These are phyloP conservation scores for Distichodus sexfasciatus DNA, from an alignment of 2,797 vertebrate genomes.

Conservation along the genomic window DNA sequence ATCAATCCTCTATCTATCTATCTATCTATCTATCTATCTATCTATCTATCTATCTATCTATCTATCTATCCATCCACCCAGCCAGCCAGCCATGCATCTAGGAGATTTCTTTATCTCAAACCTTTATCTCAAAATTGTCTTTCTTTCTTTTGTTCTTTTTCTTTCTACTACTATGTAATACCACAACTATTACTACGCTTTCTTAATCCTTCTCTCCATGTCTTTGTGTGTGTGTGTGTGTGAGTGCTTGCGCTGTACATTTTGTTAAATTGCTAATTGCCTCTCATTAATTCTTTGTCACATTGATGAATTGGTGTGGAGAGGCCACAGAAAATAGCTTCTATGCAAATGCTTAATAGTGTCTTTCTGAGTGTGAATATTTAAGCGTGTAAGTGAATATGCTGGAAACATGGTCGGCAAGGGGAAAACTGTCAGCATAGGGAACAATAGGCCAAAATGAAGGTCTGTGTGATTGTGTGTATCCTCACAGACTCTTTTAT, in stretches of 20 bases:
- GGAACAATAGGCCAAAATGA: background rate
- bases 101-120: background rate
- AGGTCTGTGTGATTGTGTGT: background rate
- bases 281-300: constrained; percentile 78
- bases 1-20: no score
- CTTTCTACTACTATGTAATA: background rate
- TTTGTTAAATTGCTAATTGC: constrained; percentile 76
- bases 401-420: background rate
- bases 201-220: constrained; percentile 24
- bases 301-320: constrained; percentile 75
- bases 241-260: constrained; percentile 22
- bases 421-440: background rate
- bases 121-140: background rate
- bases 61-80: no score
- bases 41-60: no score
- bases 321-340: constrained; percentile 69
- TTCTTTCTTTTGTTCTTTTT: background rate
- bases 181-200: background rate
- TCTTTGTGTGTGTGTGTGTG: constrained; percentile 38
- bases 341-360: constrained; percentile 50
- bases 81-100: no score
- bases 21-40: background rate
- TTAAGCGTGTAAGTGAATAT: constrained; percentile 14
- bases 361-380: constrained; percentile 35
- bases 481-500: background rate